Base-by-base conservation (phyloP, 1,140 invertebrate species). In the Diabrotica virgifera region DNA sequence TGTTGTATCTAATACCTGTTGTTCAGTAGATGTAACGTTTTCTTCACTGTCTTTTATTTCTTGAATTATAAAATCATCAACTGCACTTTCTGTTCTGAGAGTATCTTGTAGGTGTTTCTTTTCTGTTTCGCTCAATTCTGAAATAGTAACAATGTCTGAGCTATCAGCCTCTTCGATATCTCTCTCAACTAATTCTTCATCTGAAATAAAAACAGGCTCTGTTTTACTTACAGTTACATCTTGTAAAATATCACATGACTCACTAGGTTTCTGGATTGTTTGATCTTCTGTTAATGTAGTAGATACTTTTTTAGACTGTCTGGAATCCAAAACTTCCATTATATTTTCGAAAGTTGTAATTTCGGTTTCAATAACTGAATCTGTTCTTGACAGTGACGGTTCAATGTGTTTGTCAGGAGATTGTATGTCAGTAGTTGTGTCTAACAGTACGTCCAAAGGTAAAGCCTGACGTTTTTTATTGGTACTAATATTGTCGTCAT, bases 351-450 rank as follows among this genome's bases (percentile, higher is more conserved):
- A 67, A 63, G 75, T 64, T 63, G 69, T 65, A 67, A 78, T 70
- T 74, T 78, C 75, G 46, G 69, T 69, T 63, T 78, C 76, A 69
- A 77, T 67, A 37, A 72, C 63, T 8, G 74, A 76, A 61, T 78
- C 72, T 46, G 60, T 59, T 64, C 71, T 62, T 61, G 69, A 64
- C 63, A 71, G 36, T 68, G 65, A 63, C 65, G 60, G 14, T 64
- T 62, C 36, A 46, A 46, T 10, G 2, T 5, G 8, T 8, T 46
- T n/a, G n/a, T 46, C n/a, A 12, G 58, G 24, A 10, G 37, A 52
- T 59, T 79, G 72, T 52, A 73, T 55, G 10, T 80, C 59, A n/a
- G 51, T 10, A n/a, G 51, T 10, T 24, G 24, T 24, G 40, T 65
- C 50, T 35, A 52, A 13, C 11, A 35, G 53, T 7, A 55, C 40